Evolutionary conservation across 2,888 invertebrate genomes (phyloP).

Genomic region (Cataglyphis albicans): DNA sequence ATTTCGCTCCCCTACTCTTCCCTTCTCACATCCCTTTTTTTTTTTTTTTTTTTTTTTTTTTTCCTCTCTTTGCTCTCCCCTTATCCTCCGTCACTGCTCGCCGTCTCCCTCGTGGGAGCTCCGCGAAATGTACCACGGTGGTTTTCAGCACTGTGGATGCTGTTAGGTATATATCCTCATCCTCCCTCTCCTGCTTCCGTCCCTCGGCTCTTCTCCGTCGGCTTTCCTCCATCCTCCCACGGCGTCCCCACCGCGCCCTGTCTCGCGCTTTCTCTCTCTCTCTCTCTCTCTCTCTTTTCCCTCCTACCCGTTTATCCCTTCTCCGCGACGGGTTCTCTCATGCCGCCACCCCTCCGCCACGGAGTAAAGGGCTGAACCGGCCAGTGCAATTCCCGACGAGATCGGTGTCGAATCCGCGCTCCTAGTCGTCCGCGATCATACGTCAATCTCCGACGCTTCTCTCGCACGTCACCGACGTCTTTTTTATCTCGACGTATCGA

Average conservation of each 20-base stretch:
- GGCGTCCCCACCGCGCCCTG: slow-evolving; percentile 60
- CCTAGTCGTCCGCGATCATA: slow-evolving; percentile 29
- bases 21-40: background rate
- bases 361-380: slow-evolving; percentile 82
- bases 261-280: slow-evolving; percentile 44
- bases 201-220: background rate
- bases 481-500: background rate
- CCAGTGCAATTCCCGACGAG: slow-evolving; percentile 82
- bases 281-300: slow-evolving; percentile 54
- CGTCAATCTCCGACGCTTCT: slow-evolving; percentile 28
- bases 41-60: background rate
- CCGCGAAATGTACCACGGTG: slow-evolving; percentile 77
- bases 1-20: slow-evolving; percentile 34
- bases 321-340: slow-evolving; percentile 57
- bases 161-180: slow-evolving; percentile 63
- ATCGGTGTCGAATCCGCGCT: slow-evolving; percentile 75
- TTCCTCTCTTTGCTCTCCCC: background rate
- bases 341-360: slow-evolving; percentile 67
- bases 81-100: slow-evolving; percentile 26
- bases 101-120: slow-evolving; percentile 66
- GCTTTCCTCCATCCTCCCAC: slow-evolving; percentile 63
- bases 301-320: slow-evolving; percentile 65
- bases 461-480: slow-evolving; percentile 30
- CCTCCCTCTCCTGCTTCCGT: slow-evolving; percentile 61
- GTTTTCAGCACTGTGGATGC: slow-evolving; percentile 79